A percentile compares a stretch with the other conserved stretches of the same genome.
These are phyloP conservation scores for Argyra leucocephala DNA, from an alignment of 2,888 invertebrate genomes.

Conservation along the genomic window DNA sequence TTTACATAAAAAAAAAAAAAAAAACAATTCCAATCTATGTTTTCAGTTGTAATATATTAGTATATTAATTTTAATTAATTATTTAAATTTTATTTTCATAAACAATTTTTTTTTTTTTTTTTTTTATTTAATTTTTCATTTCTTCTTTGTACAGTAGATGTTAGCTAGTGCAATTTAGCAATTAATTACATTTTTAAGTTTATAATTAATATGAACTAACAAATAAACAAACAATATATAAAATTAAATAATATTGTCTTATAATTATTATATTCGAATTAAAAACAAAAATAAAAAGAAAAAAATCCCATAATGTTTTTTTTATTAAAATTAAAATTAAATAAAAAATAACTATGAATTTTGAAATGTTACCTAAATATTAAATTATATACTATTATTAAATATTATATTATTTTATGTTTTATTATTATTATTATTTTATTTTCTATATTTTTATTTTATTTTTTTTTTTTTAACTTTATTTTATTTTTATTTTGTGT, in stretches of 20 bases:
- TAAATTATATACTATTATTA: background rate
- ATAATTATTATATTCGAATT: background rate
- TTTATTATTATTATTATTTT: background rate
- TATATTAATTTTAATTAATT: too few species aligned
- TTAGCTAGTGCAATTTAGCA: constrained; percentile 42
- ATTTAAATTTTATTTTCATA: too few species aligned
- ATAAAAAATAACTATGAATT: background rate
- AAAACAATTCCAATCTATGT: too few species aligned
- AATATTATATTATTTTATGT: too few species aligned
- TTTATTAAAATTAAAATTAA: background rate
- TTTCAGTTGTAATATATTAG: too few species aligned
- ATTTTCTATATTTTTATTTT: background rate
- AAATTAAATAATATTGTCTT: background rate
- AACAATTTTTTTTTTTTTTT: too few species aligned
- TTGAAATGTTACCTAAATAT: background rate
- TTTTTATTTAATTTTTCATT: constrained; percentile 25
- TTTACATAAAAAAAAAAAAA: too few species aligned
- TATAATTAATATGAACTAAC: background rate
- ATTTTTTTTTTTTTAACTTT: background rate
- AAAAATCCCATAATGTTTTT: background rate
- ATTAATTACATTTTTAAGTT: constrained; percentile 23
- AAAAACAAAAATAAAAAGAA: background rate
- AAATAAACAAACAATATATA: background rate
- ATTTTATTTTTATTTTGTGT: background rate
- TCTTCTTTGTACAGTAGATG: constrained; percentile 36